These are phyloP conservation scores for Cotesia vestalis DNA, from an alignment of 1,140 invertebrate species.

Conservation along the genomic window DNA sequence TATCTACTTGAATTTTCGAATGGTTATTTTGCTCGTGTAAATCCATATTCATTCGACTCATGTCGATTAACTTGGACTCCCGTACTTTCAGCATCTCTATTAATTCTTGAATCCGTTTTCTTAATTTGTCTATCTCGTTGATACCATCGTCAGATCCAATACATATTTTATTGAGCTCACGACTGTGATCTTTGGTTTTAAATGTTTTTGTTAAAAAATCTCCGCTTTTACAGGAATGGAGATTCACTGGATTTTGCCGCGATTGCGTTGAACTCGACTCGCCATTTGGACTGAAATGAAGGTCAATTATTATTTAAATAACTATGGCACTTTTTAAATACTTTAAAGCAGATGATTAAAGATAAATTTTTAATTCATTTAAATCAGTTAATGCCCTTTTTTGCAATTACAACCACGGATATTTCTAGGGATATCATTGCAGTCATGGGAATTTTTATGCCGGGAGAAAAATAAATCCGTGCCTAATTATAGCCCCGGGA, in stretches of 20 bases:
- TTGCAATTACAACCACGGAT: too few species aligned
- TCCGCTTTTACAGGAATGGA: conserved; percentile 60
- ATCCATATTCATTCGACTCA: conserved; percentile 87
- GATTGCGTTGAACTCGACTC: conserved; percentile 78
- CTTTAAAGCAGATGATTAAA: too few species aligned
- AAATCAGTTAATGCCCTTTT: too few species aligned
- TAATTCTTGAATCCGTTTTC: conserved; percentile 85
- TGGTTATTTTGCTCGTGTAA: too few species aligned
- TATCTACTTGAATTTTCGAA: too few species aligned
- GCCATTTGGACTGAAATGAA: conserved; percentile 75
- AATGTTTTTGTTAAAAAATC: conserved; percentile 59
- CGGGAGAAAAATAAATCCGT: too few species aligned
- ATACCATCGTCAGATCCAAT: conserved; percentile 81
- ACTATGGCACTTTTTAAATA: too few species aligned
- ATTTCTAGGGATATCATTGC: too few species aligned
- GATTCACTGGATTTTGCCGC: conserved; percentile 78
- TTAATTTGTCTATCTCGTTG: conserved; percentile 80
- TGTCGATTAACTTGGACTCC: conserved; percentile 87
- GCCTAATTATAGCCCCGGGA: too few species aligned
- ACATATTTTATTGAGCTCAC: conserved; percentile 78
- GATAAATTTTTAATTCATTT: too few species aligned
- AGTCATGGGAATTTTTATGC: too few species aligned
- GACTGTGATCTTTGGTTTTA: conserved; percentile 75
- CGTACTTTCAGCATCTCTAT: conserved; percentile 87
- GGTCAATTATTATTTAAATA: conserved; percentile 18